These are phyloP conservation scores for Euphydryas editha DNA, from an alignment of 2,888 invertebrate genomes.

Conservation along the genomic window DNA sequence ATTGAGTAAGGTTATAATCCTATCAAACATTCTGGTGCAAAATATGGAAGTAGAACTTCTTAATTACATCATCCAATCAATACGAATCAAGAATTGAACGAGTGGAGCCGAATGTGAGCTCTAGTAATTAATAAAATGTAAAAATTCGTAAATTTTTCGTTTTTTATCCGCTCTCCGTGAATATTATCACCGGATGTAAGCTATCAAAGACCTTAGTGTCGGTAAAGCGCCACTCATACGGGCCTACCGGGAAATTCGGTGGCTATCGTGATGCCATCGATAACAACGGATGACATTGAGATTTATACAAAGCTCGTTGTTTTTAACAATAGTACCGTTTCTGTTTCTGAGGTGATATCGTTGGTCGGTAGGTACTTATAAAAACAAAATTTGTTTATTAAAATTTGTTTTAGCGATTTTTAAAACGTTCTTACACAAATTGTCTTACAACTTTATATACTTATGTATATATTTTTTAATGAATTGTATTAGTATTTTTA, in stretches of 20 bases:
- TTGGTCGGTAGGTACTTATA: not conserved
- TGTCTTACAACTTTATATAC: too few species aligned
- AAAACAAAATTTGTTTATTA: too few species aligned
- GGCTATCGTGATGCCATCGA: not conserved
- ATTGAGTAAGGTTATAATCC: too few species aligned
- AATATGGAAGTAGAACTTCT: too few species aligned
- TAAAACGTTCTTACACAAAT: too few species aligned
- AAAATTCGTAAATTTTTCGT: not conserved
- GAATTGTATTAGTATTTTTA: too few species aligned
- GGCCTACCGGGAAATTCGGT: slow-evolving; percentile 9
- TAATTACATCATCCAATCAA: too few species aligned
- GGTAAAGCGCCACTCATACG: slow-evolving; percentile 5
- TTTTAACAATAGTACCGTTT: not conserved
- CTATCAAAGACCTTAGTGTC: slow-evolving; percentile 6
- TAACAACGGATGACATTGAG: slow-evolving; percentile 8
- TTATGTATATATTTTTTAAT: too few species aligned
- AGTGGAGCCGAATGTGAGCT: too few species aligned
- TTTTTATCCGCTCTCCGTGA: slow-evolving; percentile 10
- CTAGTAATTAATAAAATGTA: not conserved
- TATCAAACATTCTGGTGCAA: too few species aligned
- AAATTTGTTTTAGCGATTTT: too few species aligned
- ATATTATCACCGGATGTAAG: slow-evolving; percentile 26
- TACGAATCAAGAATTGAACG: too few species aligned
- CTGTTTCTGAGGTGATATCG: not conserved
- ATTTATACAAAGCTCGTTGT: not conserved